A percentile compares a stretch with the other conserved stretches of the same genome.
Evolutionary conservation across 2,113 vertebrate genomes (phyloP).

Genomic region (Hyla sarda): DNA sequence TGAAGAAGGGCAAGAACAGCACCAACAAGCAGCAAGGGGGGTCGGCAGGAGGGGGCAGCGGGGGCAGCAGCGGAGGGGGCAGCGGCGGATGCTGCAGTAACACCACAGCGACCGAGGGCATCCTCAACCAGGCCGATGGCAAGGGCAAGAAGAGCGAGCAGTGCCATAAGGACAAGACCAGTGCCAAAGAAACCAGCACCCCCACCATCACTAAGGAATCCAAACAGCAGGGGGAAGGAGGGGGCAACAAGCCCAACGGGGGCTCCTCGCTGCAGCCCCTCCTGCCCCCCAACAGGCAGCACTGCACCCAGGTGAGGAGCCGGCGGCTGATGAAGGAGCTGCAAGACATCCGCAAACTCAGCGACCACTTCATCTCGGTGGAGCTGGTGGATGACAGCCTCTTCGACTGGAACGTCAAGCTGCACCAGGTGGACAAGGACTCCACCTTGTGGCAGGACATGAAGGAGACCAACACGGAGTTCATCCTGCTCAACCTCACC

Average conservation of each 20-base stretch:
- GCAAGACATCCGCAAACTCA: slow-evolving; percentile 95
- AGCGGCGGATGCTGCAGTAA: slow-evolving; percentile 72
- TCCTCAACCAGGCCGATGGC: slow-evolving; percentile 77
- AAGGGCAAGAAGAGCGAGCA: slow-evolving; percentile 82
- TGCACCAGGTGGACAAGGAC: slow-evolving; percentile 99
- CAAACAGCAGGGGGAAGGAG: slow-evolving; percentile 65
- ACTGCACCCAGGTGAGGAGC: slow-evolving; percentile 96
- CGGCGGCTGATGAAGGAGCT: slow-evolving; percentile 98
- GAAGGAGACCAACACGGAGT: slow-evolving; percentile 99
- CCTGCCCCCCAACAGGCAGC: slow-evolving; percentile 85
- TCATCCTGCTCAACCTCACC: slow-evolving; percentile 96
- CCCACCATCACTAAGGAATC: slow-evolving; percentile 71
- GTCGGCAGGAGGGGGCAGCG: slow-evolving; percentile 71
- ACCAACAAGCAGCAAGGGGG: slow-evolving; percentile 81
- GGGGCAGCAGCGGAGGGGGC: slow-evolving; percentile 77
- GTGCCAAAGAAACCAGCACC: slow-evolving; percentile 57
- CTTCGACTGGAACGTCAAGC: slow-evolving; percentile 98
- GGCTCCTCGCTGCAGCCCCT: slow-evolving; percentile 76
- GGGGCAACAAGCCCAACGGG: slow-evolving; percentile 66
- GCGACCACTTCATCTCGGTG: slow-evolving; percentile 97
- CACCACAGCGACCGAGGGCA: slow-evolving; percentile 66
- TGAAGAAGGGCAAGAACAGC: slow-evolving; percentile 87
- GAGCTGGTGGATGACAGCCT: slow-evolving; percentile 99
- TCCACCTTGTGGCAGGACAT: slow-evolving; percentile 99
- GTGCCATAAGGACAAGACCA: slow-evolving; percentile 78